Percentiles rank a stretch among this genome's conserved stretches.
phyloP scores from a whole-genome alignment of 2,113 vertebrate genomes.

The Antechinus stuartii region DNA sequence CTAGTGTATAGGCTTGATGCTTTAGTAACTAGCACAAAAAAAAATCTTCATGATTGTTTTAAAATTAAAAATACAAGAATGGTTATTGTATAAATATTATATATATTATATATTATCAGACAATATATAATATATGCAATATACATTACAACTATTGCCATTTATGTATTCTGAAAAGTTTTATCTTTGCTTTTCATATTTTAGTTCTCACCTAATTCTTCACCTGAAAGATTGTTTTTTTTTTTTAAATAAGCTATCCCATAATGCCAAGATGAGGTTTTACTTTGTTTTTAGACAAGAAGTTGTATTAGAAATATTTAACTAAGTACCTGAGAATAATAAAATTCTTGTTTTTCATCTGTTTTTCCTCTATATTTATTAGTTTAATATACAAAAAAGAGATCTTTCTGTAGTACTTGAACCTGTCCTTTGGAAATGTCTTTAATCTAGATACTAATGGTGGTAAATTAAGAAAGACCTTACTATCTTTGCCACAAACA shows the following conservation, averaged over 20 bases:
- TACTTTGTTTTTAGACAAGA: constrained; percentile 23
- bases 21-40: background rate
- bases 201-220: background rate
- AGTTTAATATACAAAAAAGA: background rate
- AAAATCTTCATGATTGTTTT: background rate
- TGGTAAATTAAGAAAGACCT: constrained; percentile 68
- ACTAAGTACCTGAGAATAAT: constrained; percentile 3
- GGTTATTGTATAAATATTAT: background rate
- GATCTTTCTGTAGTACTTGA: constrained; percentile 11
- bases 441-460: constrained; percentile 60
- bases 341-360: constrained; percentile 24
- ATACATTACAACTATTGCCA: background rate
- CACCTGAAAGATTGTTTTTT: background rate
- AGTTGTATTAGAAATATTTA: background rate
- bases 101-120: no score
- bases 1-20: background rate
- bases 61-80: constrained; percentile 32
- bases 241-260: background rate
- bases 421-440: constrained; percentile 28
- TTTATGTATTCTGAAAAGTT: background rate
- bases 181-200: background rate
- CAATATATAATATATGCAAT: no score
- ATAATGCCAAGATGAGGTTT: background rate
- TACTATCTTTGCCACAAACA: constrained; percentile 74
- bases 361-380: background rate